Conservation (phyloP, 92 coral and sea anemone species). For the Meandrina meandrites region DNA sequence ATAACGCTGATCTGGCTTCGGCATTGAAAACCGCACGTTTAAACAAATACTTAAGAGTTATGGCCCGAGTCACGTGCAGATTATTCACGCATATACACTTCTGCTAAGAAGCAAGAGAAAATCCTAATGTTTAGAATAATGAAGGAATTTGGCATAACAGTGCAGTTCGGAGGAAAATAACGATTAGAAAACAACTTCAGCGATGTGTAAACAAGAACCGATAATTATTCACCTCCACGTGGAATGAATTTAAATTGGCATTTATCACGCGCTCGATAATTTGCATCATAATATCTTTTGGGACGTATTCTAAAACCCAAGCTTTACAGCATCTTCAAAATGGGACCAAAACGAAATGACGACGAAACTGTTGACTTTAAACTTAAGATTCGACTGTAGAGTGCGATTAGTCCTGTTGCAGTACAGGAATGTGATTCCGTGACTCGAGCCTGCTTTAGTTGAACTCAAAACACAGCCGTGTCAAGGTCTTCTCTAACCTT, state of each 20-base stretch:
- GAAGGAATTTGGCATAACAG: neutral
- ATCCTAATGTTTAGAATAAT: neutral
- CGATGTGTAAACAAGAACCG: neutral
- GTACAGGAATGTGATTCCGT: conserved; percentile 46
- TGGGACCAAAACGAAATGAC: neutral
- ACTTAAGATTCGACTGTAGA: neutral
- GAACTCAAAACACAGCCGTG: conserved; percentile 8
- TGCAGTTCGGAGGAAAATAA: neutral
- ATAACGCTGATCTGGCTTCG: neutral
- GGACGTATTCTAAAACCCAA: neutral
- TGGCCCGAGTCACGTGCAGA: conserved; percentile 1
- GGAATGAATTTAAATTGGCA: neutral
- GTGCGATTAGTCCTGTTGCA: neutral
- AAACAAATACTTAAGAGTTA: neutral
- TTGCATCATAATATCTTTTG: neutral
- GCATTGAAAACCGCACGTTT: conserved; percentile 6
- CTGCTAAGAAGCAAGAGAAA: neutral
- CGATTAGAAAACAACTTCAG: neutral
- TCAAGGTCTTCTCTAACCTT: conserved; percentile 30
- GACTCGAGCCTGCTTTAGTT: conserved; percentile 26
- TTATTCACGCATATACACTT: neutral
- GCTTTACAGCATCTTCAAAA: neutral
- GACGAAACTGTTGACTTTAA: neutral
- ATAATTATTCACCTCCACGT: conserved; percentile 17
- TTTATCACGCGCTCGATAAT: neutral